phyloP scores from a whole-genome alignment of 1,140 invertebrate genomes.

The Anoplolepis gracilipes region DNA sequence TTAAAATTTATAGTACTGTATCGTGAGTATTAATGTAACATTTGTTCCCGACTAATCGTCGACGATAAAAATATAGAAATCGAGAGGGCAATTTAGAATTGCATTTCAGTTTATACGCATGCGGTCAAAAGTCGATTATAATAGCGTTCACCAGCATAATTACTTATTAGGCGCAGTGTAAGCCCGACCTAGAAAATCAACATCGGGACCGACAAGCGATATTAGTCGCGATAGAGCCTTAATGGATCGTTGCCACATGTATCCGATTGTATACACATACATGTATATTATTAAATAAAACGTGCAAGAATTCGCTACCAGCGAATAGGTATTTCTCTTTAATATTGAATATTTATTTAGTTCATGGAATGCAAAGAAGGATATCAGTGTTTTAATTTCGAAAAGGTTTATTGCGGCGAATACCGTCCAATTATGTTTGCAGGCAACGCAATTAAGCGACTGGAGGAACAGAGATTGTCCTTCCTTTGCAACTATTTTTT shows the following conservation, averaged over 20 bases:
- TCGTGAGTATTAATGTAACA: constrained; percentile 11
- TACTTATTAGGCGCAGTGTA: constrained; percentile 67
- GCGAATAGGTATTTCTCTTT: constrained; percentile 9
- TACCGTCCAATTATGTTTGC: constrained; percentile 40
- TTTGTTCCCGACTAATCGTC: constrained; percentile 71
- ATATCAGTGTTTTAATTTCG: constrained; percentile 53
- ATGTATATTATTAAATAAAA: constrained; percentile 32
- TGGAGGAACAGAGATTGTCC: constrained; percentile 39
- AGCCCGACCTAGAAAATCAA: constrained; percentile 68
- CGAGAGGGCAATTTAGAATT: constrained; percentile 42
- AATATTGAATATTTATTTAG: constrained; percentile 27
- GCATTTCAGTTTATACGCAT: constrained; percentile 53
- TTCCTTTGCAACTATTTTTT: constrained; percentile 14
- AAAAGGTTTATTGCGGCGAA: constrained; percentile 1
- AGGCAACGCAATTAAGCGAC: constrained; percentile 29
- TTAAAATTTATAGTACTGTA: background rate
- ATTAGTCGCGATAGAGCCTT: constrained; percentile 46
- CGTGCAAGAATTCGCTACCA: constrained; percentile 24
- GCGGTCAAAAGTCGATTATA: constrained; percentile 53
- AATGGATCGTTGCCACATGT: constrained; percentile 21
- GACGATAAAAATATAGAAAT: constrained; percentile 44
- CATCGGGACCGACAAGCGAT: constrained; percentile 32
- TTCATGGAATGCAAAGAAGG: constrained; percentile 1
- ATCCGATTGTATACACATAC: constrained; percentile 18
- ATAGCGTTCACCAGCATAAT: constrained; percentile 66